Evolutionary conservation across 2,888 invertebrate genomes (phyloP).

Genomic region (Watsonalla binaria): DNA sequence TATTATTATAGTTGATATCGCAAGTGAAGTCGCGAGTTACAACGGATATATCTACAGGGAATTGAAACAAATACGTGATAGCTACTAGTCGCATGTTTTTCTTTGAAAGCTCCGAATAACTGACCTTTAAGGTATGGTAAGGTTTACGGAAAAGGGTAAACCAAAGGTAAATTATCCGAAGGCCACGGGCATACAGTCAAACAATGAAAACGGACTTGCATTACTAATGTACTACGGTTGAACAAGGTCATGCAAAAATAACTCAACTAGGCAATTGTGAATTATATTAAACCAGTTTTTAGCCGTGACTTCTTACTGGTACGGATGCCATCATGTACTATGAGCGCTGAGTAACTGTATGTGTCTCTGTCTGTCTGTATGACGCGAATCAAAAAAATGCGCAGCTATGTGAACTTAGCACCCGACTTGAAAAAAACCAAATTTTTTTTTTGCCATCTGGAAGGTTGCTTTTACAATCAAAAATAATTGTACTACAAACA

Average conservation of each 20-base stretch:
- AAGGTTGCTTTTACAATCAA: too few relatives aligned
- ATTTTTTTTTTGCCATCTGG: too few relatives aligned
- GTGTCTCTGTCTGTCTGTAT: too few relatives aligned
- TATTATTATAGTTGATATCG: too few relatives aligned
- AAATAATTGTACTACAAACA: too few relatives aligned
- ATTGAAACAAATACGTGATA: not conserved
- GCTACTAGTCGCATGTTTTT: not conserved
- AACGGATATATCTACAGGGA: too few relatives aligned
- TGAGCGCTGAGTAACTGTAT: too few relatives aligned
- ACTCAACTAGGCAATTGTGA: not conserved
- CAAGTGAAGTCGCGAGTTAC: too few relatives aligned
- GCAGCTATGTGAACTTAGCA: too few relatives aligned
- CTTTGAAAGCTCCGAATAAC: not conserved
- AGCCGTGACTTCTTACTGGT: not conserved
- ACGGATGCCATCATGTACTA: too few relatives aligned
- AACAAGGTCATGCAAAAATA: not conserved
- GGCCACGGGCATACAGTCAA: not conserved
- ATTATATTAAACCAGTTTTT: not conserved
- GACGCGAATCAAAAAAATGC: too few relatives aligned
- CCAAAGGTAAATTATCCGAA: constrained; percentile 1
- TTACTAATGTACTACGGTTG: not conserved
- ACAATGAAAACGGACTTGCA: constrained; percentile 6
- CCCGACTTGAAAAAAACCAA: too few relatives aligned
- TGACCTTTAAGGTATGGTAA: not conserved
- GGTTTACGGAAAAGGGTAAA: not conserved